These are phyloP conservation scores for Tetragnatha montana DNA, from an alignment of 2,888 invertebrate genomes.

Conservation along the genomic window DNA sequence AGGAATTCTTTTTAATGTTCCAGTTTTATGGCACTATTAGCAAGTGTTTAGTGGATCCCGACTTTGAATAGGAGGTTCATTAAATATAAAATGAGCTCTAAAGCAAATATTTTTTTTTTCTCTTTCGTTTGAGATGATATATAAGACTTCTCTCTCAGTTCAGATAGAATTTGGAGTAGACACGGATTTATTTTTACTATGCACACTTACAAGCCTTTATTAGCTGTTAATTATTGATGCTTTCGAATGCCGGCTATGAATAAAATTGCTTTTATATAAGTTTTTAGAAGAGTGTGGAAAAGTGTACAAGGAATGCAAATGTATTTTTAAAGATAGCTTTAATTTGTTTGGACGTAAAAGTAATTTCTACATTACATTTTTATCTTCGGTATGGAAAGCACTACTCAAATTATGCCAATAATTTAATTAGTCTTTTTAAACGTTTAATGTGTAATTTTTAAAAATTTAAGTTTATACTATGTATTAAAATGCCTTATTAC, in stretches of 20 bases:
- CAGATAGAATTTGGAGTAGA: not conserved
- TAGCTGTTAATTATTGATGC: not conserved
- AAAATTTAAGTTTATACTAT: no score
- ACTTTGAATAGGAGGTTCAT: not conserved
- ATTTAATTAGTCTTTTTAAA: no score
- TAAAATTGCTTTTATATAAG: not conserved
- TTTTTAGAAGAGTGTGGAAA: not conserved
- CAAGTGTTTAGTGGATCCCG: not conserved
- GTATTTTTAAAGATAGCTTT: no score
- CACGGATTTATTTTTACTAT: not conserved
- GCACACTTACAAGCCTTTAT: not conserved
- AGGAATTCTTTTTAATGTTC: not conserved
- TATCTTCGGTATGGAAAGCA: no score
- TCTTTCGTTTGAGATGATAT: not conserved
- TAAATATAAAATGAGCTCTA: not conserved
- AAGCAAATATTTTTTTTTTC: not conserved
- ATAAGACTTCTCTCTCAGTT: not conserved
- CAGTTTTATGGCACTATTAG: not conserved
- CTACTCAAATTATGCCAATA: no score
- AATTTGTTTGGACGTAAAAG: no score
- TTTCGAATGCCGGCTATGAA: not conserved
- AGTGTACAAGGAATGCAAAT: no score
- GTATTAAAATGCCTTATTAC: no score
- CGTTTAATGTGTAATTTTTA: no score
- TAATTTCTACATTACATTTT: no score